A percentile compares a stretch with the other conserved stretches of the same genome.
Conservation (phyloP, 2,888 invertebrate genomes). For the Brenthis ino region DNA sequence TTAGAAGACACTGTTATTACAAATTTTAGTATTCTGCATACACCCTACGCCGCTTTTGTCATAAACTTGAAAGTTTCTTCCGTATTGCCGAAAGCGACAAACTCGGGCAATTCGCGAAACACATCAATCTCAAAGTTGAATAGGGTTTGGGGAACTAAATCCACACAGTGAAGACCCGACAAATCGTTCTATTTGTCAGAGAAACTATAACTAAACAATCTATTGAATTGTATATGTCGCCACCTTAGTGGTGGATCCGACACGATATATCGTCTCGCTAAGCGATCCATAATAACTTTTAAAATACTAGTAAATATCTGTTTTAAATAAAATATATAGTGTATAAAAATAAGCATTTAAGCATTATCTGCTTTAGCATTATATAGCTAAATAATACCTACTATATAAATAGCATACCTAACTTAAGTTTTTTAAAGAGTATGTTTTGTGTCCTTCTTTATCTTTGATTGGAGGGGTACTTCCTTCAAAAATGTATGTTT, state of each 20-base stretch:
- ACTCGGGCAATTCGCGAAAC: conserved; percentile 53
- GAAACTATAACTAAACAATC: conserved; percentile 33
- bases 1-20: conserved; percentile 11
- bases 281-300: background rate
- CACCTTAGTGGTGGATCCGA: background rate
- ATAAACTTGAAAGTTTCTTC: conserved; percentile 55
- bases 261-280: background rate
- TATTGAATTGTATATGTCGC: conserved; percentile 19
- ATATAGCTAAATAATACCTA: too few relatives aligned
- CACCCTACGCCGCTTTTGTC: conserved; percentile 37
- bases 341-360: too few relatives aligned
- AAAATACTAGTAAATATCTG: background rate
- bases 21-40: conserved; percentile 13
- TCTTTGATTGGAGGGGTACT: too few relatives aligned
- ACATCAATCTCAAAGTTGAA: conserved; percentile 61
- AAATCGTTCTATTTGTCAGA: conserved; percentile 38
- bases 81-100: conserved; percentile 44
- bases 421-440: too few relatives aligned
- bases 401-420: too few relatives aligned
- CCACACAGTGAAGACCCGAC: conserved; percentile 28
- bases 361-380: too few relatives aligned
- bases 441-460: too few relatives aligned
- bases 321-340: too few relatives aligned
- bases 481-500: too few relatives aligned
- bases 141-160: conserved; percentile 34